A percentile compares a stretch with the other conserved stretches of the same genome.
phyloP scores from a whole-genome alignment of 2,113 vertebrate species.

The Piaya cayana region DNA sequence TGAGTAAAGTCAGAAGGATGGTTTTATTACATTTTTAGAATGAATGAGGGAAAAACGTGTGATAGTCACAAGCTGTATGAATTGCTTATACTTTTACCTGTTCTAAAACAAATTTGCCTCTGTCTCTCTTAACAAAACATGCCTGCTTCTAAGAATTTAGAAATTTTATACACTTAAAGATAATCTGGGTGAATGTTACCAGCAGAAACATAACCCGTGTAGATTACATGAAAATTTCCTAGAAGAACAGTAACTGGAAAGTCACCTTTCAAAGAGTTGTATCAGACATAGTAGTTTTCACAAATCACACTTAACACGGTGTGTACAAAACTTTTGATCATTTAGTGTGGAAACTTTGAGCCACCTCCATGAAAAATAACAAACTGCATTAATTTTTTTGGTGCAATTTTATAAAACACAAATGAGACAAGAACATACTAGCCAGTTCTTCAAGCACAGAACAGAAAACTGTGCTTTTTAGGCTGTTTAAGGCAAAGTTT shows the following conservation, averaged over 20 bases:
- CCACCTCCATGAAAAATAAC: not conserved
- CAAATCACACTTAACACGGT: not conserved
- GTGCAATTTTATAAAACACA: not conserved
- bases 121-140: not conserved
- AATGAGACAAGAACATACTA: not conserved
- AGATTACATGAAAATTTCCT: not conserved
- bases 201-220: not conserved
- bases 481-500: not conserved
- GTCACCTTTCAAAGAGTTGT: not conserved
- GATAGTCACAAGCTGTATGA: not conserved
- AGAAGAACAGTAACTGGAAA: not conserved
- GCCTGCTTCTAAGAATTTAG: not conserved
- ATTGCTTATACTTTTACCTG: not conserved
- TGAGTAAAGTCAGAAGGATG: not conserved
- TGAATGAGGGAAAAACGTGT: not conserved
- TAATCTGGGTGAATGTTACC: not conserved
- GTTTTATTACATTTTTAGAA: not conserved
- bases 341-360: not conserved
- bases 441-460: not conserved
- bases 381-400: not conserved
- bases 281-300: not conserved
- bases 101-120: not conserved
- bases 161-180: not conserved
- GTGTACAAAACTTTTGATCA: not conserved
- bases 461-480: not conserved